Base-by-base conservation (phyloP, 1,140 invertebrate species). In the Venustaconcha ellipsiformis region DNA sequence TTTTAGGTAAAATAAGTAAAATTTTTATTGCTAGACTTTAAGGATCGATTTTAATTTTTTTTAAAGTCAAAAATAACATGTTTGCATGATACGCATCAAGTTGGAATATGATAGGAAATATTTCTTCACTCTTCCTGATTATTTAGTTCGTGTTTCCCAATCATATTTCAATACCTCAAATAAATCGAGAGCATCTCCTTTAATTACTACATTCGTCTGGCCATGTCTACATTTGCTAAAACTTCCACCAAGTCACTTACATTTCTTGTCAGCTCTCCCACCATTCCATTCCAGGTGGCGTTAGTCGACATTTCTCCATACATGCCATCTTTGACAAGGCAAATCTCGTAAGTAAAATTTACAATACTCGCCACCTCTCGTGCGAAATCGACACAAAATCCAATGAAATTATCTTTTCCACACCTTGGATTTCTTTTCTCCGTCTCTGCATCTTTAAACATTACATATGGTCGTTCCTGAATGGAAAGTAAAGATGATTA, bases 281-380 rank as follows among this genome's bases (percentile, higher is more conserved):
- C 88, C 83, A 90, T 87, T 57, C 90, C 90, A 67, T 85, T 85
- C 89, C 89, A 90, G 26, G 97, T 93, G 73, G 96, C 96, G 15
- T 97, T 97, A 8, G 80, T n/a, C n/a, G 87, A 75, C 76, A 80
- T 94, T 14, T 95, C 95, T 0, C 98, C 98, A 86, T 99, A 99
- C 93, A 96, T 96, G 82, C 95, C 94, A 89, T 99, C 97, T 1
- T 95, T 94, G 0, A 98, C 97, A 26, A 98, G 90, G 14, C 74
- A 92, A 68, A 99, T 95, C 60, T 93, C 93, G 88, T 98, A 99
- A 81, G 97, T 94, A 90, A 99, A 98, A 5, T 71, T 64, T 14
- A 88, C 70, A 57, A 77, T 71, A 11, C 78, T 68, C 37, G 83
- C 74, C 17, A 87, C 72, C 69, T 79, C 76, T 58, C 83, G 74